Percentiles rank a stretch among this genome's conserved stretches.
These are phyloP conservation scores for Felis catus DNA, from an alignment of 2,113 vertebrate species.

Conservation along the genomic window F.catus_Fca126_mat1.0 CM031417.1:65423001-65423500, in stretches of 20 bases:
- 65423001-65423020: neutral
- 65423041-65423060: neutral
- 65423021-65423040: neutral
- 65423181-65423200: neutral
- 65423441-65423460: too few species aligned
- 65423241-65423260: neutral
- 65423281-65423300: neutral
- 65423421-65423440: too few species aligned
- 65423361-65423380: too few species aligned
- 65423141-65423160: neutral
- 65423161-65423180: neutral
- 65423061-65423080: neutral
- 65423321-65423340: neutral
- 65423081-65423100: neutral
- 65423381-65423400: too few species aligned
- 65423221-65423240: neutral
- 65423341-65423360: too few species aligned
- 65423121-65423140: neutral
- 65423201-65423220: neutral
- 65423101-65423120: neutral
- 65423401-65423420: too few species aligned
- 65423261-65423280: neutral
- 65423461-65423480: too few species aligned
- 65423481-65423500: too few species aligned
- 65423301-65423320: neutral